Base-by-base conservation (phyloP, 2,888 invertebrate species). In the Leptarthrus brevirostris region DNA sequence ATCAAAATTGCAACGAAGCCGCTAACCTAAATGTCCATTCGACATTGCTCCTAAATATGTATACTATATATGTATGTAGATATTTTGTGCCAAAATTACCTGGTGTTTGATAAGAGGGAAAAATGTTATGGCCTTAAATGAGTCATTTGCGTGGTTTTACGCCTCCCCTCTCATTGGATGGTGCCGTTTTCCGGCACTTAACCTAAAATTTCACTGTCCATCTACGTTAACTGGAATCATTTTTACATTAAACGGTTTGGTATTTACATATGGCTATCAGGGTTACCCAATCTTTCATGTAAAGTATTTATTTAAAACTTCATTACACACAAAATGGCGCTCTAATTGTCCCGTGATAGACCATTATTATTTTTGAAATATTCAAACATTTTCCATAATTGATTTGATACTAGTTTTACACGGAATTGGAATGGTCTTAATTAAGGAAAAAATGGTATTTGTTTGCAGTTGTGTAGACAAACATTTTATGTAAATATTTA, bases 71-170 rank as follows among this genome's bases (percentile, higher is more conserved):
- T n/a, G n/a, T n/a, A n/a, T n/a, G n/a, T n/a, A 69, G 52, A 52
- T 52, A 69, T 69, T 69, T 49, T 69, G 49, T 22, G 47, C 30
- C 69, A 26, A 69, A 69, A 69, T 69, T 69, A 69, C 69, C 69
- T 69, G 52, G 16, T 24, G 52, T 52, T 69, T 69, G 69, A 69
- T 69, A 69, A 69, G 49, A 71, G 71, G 24, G 40, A 56, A 71
- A 71, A 71, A 54, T 36, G 54, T 71, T 56, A 71, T 56, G 44
- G 30, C 40, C 71, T 24, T 54, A 71, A 71, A 71, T 71, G 71
- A 71, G 54, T 71, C 71, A 71, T 71, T 71, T 71, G 56, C 71
- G 71, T 71, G 71, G 40, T 71, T 71, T 71, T 71, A 56, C 56
- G 34, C 34, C 6, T 47, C 30, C 16, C 24, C 52, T 52, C 49